A percentile compares a stretch with the other conserved stretches of the same genome.
Conservation (phyloP, 2,888 invertebrate genomes). For the Oscheius sp. region DNA sequence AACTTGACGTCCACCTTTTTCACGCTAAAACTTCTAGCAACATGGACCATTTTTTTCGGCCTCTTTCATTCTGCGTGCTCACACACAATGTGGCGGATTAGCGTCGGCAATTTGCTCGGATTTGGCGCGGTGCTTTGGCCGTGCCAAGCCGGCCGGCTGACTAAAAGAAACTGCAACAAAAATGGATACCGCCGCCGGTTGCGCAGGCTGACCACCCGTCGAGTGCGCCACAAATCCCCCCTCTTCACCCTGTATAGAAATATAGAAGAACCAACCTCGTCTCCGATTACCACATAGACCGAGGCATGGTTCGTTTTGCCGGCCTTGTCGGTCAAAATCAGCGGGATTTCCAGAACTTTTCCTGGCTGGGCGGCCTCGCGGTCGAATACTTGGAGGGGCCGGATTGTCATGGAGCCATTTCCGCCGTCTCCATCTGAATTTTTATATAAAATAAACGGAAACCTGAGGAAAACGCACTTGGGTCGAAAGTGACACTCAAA, state of each 20-base stretch:
- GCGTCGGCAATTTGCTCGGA: conserved; percentile 42
- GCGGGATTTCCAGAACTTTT: conserved; percentile 88
- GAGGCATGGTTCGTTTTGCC: conserved; percentile 76
- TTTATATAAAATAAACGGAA: neutral
- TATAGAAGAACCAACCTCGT: conserved; percentile 78
- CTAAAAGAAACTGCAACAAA: conserved; percentile 4
- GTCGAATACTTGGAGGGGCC: conserved; percentile 80
- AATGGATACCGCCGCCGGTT: conserved; percentile 17
- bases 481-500: conserved; percentile 95
- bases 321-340: conserved; percentile 95
- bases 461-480: conserved; percentile 80
- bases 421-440: conserved; percentile 90
- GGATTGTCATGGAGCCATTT: conserved; percentile 97
- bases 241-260: neutral
- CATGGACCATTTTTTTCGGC: neutral
- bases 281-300: conserved; percentile 88
- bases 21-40: too few species aligned
- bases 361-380: conserved; percentile 66
- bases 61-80: neutral
- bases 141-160: conserved; percentile 7
- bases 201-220: neutral
- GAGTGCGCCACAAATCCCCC: neutral
- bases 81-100: conserved; percentile 38
- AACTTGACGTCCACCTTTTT: neutral
- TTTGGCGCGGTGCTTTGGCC: conserved; percentile 1